Evolutionary conservation across 2,113 vertebrate species (phyloP).

Genomic region (Urocolius indicus): DNA sequence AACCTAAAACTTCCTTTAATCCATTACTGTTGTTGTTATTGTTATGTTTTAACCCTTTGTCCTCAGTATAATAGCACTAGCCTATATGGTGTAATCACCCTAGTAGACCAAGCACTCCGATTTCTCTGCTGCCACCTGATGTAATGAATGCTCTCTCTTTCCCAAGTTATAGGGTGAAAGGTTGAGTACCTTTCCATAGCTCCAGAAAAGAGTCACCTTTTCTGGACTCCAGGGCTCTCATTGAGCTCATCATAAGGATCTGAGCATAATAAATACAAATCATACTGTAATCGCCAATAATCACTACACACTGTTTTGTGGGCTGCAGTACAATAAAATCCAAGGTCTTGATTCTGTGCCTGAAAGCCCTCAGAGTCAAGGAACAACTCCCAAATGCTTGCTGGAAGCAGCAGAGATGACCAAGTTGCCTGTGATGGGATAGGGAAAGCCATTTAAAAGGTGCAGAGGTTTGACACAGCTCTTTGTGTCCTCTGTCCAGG

Average conservation of each 20-base stretch:
- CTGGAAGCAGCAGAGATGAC: background rate
- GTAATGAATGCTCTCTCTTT: background rate
- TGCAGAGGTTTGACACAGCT: fast-evolving
- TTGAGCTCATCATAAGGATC: background rate
- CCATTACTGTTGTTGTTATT: no score
- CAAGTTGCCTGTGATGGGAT: background rate
- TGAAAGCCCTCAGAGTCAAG: background rate
- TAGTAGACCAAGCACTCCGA: no score
- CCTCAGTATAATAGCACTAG: background rate
- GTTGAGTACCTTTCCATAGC: background rate
- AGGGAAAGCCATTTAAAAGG: no score
- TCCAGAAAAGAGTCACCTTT: no score
- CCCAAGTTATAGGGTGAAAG: background rate
- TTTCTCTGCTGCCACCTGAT: background rate
- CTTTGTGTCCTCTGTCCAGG: background rate
- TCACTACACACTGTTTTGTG: background rate
- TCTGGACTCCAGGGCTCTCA: no score
- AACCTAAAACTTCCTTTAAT: background rate
- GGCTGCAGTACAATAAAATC: background rate
- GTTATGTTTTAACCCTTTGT: background rate
- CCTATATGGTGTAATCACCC: no score
- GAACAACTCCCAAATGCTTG: background rate
- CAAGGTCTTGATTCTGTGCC: no score
- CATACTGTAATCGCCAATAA: background rate
- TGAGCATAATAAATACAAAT: background rate